Conservation (phyloP, 2,888 invertebrate genomes). For the Himalopsyche kuldschensis region DNA sequence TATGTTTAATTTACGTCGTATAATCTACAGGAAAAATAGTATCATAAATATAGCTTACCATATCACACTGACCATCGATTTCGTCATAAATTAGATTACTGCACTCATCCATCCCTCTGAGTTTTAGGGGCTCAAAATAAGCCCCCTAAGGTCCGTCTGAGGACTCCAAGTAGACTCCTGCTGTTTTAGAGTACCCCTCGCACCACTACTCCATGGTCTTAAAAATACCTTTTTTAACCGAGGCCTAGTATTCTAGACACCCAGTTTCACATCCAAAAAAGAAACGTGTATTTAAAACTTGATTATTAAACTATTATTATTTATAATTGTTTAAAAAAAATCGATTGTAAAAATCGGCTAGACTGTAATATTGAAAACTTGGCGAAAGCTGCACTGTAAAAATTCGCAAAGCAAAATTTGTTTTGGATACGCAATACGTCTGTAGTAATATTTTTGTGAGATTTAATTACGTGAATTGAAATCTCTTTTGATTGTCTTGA, state of each 20-base stretch:
- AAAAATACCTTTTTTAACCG: not conserved
- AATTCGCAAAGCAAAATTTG: not conserved
- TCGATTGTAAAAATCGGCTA: not conserved
- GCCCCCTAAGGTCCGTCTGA: not conserved
- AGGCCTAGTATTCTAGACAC: not conserved
- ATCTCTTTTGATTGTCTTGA: not conserved
- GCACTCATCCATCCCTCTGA: slow-evolving; percentile 57
- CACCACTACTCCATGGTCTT: not conserved
- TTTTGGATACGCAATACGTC: not conserved
- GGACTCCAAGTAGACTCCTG: not conserved
- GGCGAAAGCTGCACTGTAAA: not conserved
- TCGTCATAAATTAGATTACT: slow-evolving; percentile 59
- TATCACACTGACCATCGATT: slow-evolving; percentile 58
- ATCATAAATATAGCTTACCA: slow-evolving; percentile 48
- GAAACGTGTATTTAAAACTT: not conserved
- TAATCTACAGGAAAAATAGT: too few species aligned
- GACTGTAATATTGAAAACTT: not conserved
- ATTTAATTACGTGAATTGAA: not conserved
- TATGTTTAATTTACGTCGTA: too few species aligned
- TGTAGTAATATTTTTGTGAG: not conserved
- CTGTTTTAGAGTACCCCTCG: not conserved
- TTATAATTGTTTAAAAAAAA: not conserved
- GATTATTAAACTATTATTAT: not conserved
- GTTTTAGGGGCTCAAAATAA: not conserved
- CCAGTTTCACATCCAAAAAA: not conserved